Conservation (phyloP, 2,113 vertebrate species). For the human region GRCh38 chr2:137463001-137463500, state of each 20-base stretch:
- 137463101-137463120: background rate
- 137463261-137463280: slow-evolving; percentile 68
- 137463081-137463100: background rate
- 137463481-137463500: accelerated
- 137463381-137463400: background rate
- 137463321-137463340: background rate
- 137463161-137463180: slow-evolving; percentile 28
- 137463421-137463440: background rate
- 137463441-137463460: background rate
- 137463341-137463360: background rate
- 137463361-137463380: background rate
- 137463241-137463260: slow-evolving; percentile 74
- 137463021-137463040: background rate
- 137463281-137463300: slow-evolving; percentile 65
- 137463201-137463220: slow-evolving; percentile 65
- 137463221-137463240: slow-evolving; percentile 64
- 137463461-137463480: background rate
- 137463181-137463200: background rate
- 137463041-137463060: background rate
- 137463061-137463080: background rate
- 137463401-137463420: no score
- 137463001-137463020: background rate
- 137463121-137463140: slow-evolving; percentile 5
- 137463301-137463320: slow-evolving; percentile 6
- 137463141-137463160: background rate